Evolutionary conservation across 1,140 invertebrate species (phyloP), one percentile per base, ranked within the genome.

Genomic region (Orussus abietinus): DNA sequence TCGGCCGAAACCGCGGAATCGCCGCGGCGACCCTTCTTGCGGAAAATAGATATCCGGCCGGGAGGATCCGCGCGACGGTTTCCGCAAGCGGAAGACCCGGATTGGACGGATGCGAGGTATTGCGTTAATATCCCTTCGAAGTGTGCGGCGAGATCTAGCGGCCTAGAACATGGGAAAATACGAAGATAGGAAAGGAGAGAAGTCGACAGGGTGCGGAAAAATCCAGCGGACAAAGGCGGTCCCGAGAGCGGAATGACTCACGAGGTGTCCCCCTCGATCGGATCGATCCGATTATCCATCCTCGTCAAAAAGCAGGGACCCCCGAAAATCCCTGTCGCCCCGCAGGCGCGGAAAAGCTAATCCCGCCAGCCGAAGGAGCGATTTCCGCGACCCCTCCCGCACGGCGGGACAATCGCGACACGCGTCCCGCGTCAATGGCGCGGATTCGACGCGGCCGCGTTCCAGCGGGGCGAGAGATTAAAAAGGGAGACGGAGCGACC

Each of bases 281-380:
- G 37, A 55, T 62, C 46, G n/a, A 66, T 66, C 62, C 59, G 62
- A 65, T 66, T 66, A 66, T 65, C 64, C 61, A 62, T 64, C 53
- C 56, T 59, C 58, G 59, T 61, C 61, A 57, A 62, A 64, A 66
- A 62, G 51, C 51, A 19, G 18, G 12, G 34, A n/a, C 18, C 50
- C 40, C 43, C 38, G 34, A 30, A 45, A 43, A 41, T 32, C 45
- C 37, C 38, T 39, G 28, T 12, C n/a, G 9, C 22, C 13, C 21
- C 40, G 46, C 35, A 40, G 38, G 20, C 25, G 43, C 45, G 42
- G 44, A 47, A 35, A 55, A 47, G 49, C 53, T 62, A 61, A 62
- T 63, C 60, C 55, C 51, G 51, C 62, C 57, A 36, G 6, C 15
- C 18, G 13, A n/a, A n/a, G n/a, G n/a, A n/a, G n/a, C n/a, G n/a